phyloP scores from a whole-genome alignment of 2,888 invertebrate genomes.

The Pachymerium ferrugineum region DNA sequence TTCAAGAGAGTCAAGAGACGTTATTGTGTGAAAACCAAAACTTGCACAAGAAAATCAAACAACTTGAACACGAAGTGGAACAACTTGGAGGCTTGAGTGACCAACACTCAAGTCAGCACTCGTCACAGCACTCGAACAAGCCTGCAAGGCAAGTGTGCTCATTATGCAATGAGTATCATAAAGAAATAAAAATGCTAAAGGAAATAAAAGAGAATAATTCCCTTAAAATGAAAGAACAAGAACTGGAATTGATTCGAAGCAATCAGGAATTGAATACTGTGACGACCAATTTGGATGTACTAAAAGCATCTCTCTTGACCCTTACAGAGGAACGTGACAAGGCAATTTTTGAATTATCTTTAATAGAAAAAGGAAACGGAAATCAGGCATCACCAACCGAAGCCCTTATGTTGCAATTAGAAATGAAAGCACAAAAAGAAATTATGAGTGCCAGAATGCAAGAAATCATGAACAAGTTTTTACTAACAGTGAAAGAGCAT shows the following conservation, averaged over 20 bases:
- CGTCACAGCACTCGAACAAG: neutral
- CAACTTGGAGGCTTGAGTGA: neutral
- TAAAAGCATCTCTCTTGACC: neutral
- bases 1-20: neutral
- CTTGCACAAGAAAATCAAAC: neutral
- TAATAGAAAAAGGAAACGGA: neutral
- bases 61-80: neutral
- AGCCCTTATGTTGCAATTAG: neutral
- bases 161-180: neutral
- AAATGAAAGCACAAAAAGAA: neutral
- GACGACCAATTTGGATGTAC: neutral
- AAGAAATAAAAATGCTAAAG: neutral
- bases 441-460: neutral
- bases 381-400: neutral
- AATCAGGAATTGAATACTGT: neutral
- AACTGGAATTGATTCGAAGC: neutral
- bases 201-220: neutral
- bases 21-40: neutral
- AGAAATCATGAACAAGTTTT: neutral
- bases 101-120: too few relatives aligned
- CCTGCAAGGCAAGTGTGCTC: neutral
- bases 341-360: neutral
- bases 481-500: neutral
- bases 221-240: neutral
- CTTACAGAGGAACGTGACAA: neutral